Percentiles rank a stretch among this genome's conserved stretches.
phyloP scores from a whole-genome alignment of 2,113 vertebrate genomes.

The Phalacrocorax aristotelis region DNA sequence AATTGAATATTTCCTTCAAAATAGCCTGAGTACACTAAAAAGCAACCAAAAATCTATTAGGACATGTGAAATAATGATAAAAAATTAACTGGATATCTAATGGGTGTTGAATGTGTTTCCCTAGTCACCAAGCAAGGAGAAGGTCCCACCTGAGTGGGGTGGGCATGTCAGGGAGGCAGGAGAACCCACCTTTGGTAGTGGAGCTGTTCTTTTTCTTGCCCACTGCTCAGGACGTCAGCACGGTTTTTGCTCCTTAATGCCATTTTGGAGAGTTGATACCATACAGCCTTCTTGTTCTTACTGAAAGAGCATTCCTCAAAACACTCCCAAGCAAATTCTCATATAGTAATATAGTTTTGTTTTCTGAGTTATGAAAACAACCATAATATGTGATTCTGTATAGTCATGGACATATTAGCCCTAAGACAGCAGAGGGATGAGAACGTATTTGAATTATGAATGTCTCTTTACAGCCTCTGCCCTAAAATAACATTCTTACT shows the following conservation, averaged over 20 bases:
- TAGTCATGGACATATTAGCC: not conserved
- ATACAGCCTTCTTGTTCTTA: not conserved
- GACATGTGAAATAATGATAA: not conserved
- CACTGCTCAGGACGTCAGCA: not conserved
- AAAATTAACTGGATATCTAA: not conserved
- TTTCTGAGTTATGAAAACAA: not conserved
- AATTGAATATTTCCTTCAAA: not conserved
- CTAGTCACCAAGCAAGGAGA: not conserved
- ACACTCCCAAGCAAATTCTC: not conserved
- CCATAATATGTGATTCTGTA: not conserved
- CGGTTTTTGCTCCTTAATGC: not conserved
- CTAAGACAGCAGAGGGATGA: not conserved
- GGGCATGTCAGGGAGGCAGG: not conserved
- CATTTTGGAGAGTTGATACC: not conserved
- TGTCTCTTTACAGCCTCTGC: not conserved
- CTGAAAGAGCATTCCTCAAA: not conserved
- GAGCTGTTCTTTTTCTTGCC: not conserved
- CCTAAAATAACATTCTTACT: not conserved
- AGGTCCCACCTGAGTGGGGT: rapidly evolving
- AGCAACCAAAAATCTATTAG: not conserved
- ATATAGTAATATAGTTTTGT: not conserved
- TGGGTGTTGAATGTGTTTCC: not conserved
- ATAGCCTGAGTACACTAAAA: not conserved
- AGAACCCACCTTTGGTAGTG: rapidly evolving
- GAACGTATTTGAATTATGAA: not conserved